Conservation (phyloP, 2,797 vertebrate genomes). For the Leptoclinus maculatus region DNA sequence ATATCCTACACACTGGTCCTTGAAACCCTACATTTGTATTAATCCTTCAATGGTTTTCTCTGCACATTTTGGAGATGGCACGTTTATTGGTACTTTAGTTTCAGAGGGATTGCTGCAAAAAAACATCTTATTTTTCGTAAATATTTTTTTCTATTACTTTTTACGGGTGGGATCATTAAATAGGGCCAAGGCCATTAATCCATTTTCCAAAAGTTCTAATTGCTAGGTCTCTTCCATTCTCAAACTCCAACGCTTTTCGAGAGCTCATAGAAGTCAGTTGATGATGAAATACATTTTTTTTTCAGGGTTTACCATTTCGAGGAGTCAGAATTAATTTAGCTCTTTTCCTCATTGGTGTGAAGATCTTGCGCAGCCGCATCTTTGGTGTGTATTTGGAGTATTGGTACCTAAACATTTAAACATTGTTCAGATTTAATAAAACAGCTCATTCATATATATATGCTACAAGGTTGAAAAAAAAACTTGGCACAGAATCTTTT, state of each 20-base stretch:
- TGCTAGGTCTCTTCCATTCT: not conserved
- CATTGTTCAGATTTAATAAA: not conserved
- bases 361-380: conserved; percentile 51
- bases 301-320: conserved; percentile 70
- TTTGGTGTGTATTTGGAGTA: conserved; percentile 77
- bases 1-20: no score
- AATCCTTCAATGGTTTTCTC: not conserved
- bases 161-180: not conserved
- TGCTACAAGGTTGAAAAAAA: not conserved
- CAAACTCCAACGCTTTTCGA: not conserved
- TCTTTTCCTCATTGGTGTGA: conserved; percentile 65
- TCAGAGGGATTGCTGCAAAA: not conserved
- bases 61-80: not conserved
- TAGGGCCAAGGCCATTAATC: not conserved
- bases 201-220: not conserved
- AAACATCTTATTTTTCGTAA: not conserved
- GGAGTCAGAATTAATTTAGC: conserved; percentile 67
- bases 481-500: not conserved
- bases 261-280: not conserved
- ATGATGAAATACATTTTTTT: not conserved
- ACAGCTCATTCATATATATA: not conserved
- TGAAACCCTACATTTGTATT: not conserved
- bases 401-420: conserved; percentile 70
- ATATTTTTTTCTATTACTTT: not conserved
- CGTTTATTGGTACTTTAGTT: no score